phyloP scores from a whole-genome alignment of 2,888 invertebrate genomes.

The Fissipunctia ypsillon region DNA sequence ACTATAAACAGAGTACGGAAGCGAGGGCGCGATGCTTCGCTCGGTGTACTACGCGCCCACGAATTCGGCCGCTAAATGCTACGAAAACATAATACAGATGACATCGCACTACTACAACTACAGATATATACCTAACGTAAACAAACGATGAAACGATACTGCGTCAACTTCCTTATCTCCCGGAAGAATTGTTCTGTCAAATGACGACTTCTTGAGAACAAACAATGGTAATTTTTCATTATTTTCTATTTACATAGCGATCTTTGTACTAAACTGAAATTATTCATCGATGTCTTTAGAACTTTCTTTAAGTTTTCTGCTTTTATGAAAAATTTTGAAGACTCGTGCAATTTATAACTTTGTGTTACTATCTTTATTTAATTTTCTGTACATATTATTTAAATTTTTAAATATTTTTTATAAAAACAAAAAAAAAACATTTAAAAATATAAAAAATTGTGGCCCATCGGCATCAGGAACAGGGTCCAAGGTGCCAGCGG shows the following conservation, averaged over 20 bases:
- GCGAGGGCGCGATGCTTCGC: constrained; percentile 72
- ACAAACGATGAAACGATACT: constrained; percentile 72
- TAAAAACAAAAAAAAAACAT: too few species aligned
- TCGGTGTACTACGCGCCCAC: constrained; percentile 70
- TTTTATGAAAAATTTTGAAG: not conserved
- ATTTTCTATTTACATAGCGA: constrained; percentile 47
- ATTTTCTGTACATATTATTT: too few species aligned
- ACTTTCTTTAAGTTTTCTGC: not conserved
- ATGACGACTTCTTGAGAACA: constrained; percentile 68
- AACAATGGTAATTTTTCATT: constrained; percentile 52
- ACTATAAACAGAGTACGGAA: constrained; percentile 88
- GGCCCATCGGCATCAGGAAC: too few species aligned
- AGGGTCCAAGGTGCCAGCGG: too few species aligned
- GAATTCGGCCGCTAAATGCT: constrained; percentile 68
- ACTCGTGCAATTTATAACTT: not conserved
- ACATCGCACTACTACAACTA: constrained; percentile 65
- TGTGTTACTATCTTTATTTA: too few species aligned
- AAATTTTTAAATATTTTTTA: too few species aligned
- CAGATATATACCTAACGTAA: constrained; percentile 70
- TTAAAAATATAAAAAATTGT: too few species aligned
- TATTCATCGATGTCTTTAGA: not conserved
- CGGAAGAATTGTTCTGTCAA: constrained; percentile 77
- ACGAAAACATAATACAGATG: constrained; percentile 69
- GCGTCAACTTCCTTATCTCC: constrained; percentile 82
- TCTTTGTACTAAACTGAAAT: not conserved